Percentiles rank a stretch among this genome's conserved stretches.
These are phyloP conservation scores for Beris chalybata DNA, from an alignment of 2,888 invertebrate genomes.

Conservation along the genomic window DNA sequence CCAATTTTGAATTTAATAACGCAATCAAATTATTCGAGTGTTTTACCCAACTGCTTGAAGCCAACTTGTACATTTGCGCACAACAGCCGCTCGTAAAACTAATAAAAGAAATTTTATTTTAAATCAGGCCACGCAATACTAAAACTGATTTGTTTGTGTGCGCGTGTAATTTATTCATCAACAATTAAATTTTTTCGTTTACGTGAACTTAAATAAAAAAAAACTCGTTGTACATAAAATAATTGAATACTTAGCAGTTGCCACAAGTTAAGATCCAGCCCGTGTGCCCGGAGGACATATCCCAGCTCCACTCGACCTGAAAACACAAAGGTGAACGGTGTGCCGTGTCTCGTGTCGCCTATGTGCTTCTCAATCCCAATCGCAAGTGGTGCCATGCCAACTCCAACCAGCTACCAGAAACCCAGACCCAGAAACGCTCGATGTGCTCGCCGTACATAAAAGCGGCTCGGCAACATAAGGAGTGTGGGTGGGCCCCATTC, in stretches of 20 bases:
- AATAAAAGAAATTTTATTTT: no score
- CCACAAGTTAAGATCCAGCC: background rate
- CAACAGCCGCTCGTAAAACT: no score
- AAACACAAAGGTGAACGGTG: conserved; percentile 19
- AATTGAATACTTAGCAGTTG: conserved; percentile 21
- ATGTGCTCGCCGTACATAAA: background rate
- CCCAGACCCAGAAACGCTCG: background rate
- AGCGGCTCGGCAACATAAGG: background rate
- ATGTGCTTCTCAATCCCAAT: background rate
- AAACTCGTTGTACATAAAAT: background rate
- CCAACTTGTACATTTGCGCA: no score
- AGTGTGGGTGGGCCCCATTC: conserved; percentile 31
- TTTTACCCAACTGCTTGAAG: no score
- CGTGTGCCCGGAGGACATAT: conserved; percentile 2
- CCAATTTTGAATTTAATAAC: no score
- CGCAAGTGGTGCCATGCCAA: background rate
- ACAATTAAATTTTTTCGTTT: no score
- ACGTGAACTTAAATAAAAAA: background rate
- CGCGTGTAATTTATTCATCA: no score
- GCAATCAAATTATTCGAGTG: no score
- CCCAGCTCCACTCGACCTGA: conserved; percentile 26
- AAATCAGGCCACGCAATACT: no score
- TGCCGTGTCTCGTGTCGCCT: background rate
- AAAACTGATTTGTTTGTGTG: no score
- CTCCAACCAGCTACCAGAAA: background rate